Conservation (phyloP, 2,888 invertebrate genomes). For the Thera obeliscata region DNA sequence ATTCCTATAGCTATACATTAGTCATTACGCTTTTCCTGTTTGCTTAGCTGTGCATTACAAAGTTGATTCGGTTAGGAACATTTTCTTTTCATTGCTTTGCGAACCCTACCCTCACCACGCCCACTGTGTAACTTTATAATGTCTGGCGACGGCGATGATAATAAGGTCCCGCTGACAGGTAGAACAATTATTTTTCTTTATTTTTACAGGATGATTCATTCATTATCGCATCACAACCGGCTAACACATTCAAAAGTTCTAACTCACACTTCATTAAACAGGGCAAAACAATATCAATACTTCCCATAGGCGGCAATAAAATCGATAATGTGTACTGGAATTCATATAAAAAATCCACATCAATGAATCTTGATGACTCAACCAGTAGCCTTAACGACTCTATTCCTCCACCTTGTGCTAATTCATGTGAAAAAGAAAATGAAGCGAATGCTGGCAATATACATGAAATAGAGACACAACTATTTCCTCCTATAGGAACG, state of each 20-base stretch:
- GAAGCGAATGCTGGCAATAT: constrained; percentile 39
- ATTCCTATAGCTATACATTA: too few species aligned
- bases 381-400: constrained; percentile 53
- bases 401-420: constrained; percentile 32
- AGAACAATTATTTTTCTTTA: constrained; percentile 7
- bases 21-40: too few species aligned
- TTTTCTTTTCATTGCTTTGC: too few species aligned
- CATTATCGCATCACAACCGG: constrained; percentile 60
- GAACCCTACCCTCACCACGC: too few species aligned
- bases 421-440: constrained; percentile 41
- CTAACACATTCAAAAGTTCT: constrained; percentile 44
- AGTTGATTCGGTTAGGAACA: too few species aligned
- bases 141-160: too few species aligned
- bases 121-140: too few species aligned
- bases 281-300: constrained; percentile 59
- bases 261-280: constrained; percentile 63
- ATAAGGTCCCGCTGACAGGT: background rate
- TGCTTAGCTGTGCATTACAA: too few species aligned
- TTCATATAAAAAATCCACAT: constrained; percentile 66
- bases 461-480: constrained; percentile 66
- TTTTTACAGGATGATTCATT: constrained; percentile 75
- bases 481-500: constrained; percentile 6
- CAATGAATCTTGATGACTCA: constrained; percentile 59
- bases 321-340: constrained; percentile 66
- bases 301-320: constrained; percentile 61